Evolutionary conservation across 2,113 vertebrate genomes (phyloP).

Genomic region (Brevimyrus niger): DNA sequence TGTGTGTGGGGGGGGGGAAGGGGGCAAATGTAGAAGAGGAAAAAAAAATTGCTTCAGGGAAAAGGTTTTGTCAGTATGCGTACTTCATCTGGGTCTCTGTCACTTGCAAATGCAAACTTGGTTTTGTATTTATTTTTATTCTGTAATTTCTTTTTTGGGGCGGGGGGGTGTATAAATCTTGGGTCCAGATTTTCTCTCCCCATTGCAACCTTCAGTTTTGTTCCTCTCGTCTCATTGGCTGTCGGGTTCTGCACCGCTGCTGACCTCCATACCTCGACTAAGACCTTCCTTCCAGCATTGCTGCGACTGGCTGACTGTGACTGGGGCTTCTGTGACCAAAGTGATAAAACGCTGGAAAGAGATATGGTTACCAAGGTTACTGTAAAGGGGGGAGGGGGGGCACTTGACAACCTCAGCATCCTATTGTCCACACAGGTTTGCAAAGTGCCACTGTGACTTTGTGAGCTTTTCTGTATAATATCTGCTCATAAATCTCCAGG

Average conservation of each 20-base stretch:
- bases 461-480: not conserved
- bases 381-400: not conserved
- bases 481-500: constrained; percentile 13
- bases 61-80: constrained; percentile 44
- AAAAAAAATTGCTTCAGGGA: constrained; percentile 59
- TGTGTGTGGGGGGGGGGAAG: constrained; percentile 28
- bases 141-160: not conserved
- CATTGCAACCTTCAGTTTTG: not conserved
- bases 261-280: not conserved
- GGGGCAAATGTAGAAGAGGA: constrained; percentile 27
- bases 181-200: constrained; percentile 52
- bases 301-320: not conserved
- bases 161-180: constrained; percentile 23
- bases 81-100: constrained; percentile 13
- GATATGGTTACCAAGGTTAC: not conserved
- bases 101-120: constrained; percentile 33
- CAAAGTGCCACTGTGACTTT: not conserved
- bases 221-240: constrained; percentile 5
- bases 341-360: not conserved
- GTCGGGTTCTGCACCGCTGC: not conserved
- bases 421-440: not conserved
- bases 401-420: not conserved
- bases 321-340: not conserved
- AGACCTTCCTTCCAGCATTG: not conserved
- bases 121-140: constrained; percentile 20